A percentile compares a stretch with the other conserved stretches of the same genome.
Conservation (phyloP, 2,113 vertebrate species). For the Progne subis region DNA sequence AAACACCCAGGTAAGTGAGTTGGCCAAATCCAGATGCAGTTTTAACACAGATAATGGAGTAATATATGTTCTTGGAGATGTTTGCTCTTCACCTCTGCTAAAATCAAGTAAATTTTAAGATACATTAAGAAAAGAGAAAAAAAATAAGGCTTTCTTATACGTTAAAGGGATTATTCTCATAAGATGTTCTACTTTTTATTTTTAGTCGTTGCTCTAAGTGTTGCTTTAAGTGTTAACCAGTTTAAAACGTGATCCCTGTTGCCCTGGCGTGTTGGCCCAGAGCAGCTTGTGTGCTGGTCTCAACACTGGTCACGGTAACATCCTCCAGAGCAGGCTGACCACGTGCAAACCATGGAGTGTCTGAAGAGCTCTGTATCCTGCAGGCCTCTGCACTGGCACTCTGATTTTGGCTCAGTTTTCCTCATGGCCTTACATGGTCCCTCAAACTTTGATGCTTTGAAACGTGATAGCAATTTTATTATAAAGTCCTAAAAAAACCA, state of each 20-base stretch:
- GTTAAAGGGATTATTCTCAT: not conserved
- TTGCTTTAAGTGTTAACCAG: no score
- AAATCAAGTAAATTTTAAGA: not conserved
- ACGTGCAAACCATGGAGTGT: accelerated
- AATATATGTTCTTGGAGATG: not conserved
- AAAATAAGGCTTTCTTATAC: not conserved
- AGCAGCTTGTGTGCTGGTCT: no score
- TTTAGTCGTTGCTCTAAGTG: no score
- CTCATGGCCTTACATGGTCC: not conserved
- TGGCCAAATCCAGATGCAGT: not conserved
- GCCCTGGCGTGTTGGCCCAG: no score
- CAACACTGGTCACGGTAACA: no score
- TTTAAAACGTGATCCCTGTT: no score
- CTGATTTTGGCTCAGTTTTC: not conserved
- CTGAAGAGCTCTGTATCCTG: not conserved
- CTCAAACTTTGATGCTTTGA: not conserved
- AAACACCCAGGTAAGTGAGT: conserved; percentile 91
- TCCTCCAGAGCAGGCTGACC: not conserved
- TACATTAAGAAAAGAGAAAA: not conserved
- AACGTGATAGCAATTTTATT: not conserved
- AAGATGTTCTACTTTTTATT: not conserved
- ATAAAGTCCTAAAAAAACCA: not conserved
- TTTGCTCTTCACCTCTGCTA: not conserved
- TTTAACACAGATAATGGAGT: not conserved
- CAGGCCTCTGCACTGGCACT: not conserved